Evolutionary conservation across 2,113 vertebrate genomes (phyloP), one percentile per base, ranked within the genome.

Genomic region (Anser brachyrhynchus): DNA sequence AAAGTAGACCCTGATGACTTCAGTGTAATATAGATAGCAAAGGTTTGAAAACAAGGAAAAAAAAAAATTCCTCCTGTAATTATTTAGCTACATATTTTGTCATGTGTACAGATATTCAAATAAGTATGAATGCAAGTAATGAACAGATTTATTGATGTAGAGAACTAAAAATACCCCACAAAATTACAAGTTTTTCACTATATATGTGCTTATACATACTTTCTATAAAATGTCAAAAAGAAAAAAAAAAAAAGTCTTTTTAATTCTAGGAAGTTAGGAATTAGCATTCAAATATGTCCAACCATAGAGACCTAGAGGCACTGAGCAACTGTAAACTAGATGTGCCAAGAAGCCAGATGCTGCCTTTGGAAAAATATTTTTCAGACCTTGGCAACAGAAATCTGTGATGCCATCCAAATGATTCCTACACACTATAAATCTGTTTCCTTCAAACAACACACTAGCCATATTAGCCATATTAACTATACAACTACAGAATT

Each of bases 341-440:
- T 96, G 94, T 97, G 97, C 97, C 97, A 98, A 97, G 89, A 69
- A 97, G 95, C 84, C 97, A 98, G 98, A 98, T 98, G 97, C 94
- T 97, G 81, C 72, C 84, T 97, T 97, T 96, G 94, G 93, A 98
- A 98, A 88, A 97, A 95, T 58, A 95, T 84, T 96, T 96, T 96
- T 93, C 61, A 90, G 76, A 71, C 16, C 28, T 96, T 98, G 95
- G 97, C 96, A 95, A 94, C 39, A 91, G 80, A 91, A 93, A 86
- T 75, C 55, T 92, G 43, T 58, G 70, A 81, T 96, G 65, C 65
- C 72, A 95, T 97, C 96, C 96, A 98, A 96, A 95, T 90, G 20
- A 95, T 96, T 96, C 72, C 57, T 91, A 75, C 22, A 95, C 33
- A 73, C 71, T 89, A 65, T 90, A 84, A 89, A 94, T 18, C 66